Evolutionary conservation across 2,797 vertebrate genomes (phyloP).

Genomic region (Tiaroga cobitis): DNA sequence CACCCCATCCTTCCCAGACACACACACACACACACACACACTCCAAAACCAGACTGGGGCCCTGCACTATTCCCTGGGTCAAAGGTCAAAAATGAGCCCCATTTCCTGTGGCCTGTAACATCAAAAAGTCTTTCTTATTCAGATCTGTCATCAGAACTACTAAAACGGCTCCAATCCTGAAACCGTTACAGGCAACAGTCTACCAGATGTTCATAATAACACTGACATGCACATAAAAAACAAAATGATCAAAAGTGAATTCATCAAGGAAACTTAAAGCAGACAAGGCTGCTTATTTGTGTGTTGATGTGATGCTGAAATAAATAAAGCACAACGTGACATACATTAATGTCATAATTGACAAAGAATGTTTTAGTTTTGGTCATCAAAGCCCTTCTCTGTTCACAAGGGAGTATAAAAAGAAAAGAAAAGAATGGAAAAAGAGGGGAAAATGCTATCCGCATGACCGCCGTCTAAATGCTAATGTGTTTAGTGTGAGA

Average conservation of each 20-base stretch:
- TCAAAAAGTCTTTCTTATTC: conserved; percentile 71
- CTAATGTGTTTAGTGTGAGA: conserved; percentile 33
- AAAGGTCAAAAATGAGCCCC: conserved; percentile 74
- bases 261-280: conserved; percentile 29
- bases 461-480: conserved; percentile 24
- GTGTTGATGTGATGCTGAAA: conserved; percentile 10
- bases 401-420: conserved; percentile 12
- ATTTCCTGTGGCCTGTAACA: conserved; percentile 73
- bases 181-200: conserved; percentile 13
- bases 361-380: conserved; percentile 36
- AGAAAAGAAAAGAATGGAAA: conserved; percentile 29
- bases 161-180: conserved; percentile 66
- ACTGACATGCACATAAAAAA: conserved; percentile 31
- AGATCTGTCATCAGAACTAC: conserved; percentile 74
- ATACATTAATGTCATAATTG: conserved; percentile 14
- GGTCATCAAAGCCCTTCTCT: conserved; percentile 34
- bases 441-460: conserved; percentile 8
- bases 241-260: not conserved
- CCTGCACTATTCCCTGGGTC: conserved; percentile 67
- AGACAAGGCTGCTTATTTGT: conserved; percentile 1
- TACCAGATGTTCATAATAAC: conserved; percentile 74
- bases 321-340: conserved; percentile 23
- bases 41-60: conserved; percentile 52
- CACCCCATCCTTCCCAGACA: not conserved
- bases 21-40: conserved; percentile 1